A percentile compares a stretch with the other conserved stretches of the same genome.
Conservation (phyloP, 1,140 invertebrate genomes). For the Drosophila ironensis region DNA sequence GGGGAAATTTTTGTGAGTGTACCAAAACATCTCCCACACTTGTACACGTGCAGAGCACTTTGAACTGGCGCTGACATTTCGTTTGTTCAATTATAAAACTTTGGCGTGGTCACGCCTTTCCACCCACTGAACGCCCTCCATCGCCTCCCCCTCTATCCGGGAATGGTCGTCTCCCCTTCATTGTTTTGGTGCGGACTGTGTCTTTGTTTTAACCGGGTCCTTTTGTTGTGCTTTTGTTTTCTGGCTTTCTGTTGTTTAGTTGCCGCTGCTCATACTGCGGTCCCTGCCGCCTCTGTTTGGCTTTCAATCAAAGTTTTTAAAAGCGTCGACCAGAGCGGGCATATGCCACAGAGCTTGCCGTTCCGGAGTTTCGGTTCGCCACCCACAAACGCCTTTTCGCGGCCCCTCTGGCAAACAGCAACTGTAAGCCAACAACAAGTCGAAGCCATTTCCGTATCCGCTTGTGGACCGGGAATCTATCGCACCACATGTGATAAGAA, state of each 20-base stretch:
- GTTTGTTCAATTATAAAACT: slow-evolving; percentile 78
- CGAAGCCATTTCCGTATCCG: slow-evolving; percentile 70
- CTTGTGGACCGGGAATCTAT: slow-evolving; percentile 31
- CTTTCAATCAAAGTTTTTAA: slow-evolving; percentile 79
- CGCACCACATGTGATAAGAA: no score
- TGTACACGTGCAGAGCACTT: slow-evolving; percentile 40
- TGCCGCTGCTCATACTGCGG: slow-evolving; percentile 42
- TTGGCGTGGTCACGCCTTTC: slow-evolving; percentile 53
- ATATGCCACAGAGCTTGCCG: slow-evolving; percentile 66
- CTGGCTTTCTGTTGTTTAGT: slow-evolving; percentile 27
- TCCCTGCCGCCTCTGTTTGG: slow-evolving; percentile 53
- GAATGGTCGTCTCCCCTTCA: slow-evolving; percentile 11
- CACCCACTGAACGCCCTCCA: neutral
- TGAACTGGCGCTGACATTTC: slow-evolving; percentile 75
- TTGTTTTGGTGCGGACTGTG: slow-evolving; percentile 16
- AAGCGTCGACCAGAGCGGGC: slow-evolving; percentile 68
- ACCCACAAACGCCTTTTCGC: slow-evolving; percentile 12
- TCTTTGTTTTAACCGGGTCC: slow-evolving; percentile 64
- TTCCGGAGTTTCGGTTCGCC: no score
- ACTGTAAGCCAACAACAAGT: slow-evolving; percentile 17
- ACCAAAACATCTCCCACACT: neutral
- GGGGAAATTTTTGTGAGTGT: neutral
- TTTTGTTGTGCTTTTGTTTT: slow-evolving; percentile 67
- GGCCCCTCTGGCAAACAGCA: slow-evolving; percentile 40
- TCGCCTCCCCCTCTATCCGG: neutral